phyloP scores from a whole-genome alignment of 1,140 invertebrate species.

The Drosophila orosa region DNA sequence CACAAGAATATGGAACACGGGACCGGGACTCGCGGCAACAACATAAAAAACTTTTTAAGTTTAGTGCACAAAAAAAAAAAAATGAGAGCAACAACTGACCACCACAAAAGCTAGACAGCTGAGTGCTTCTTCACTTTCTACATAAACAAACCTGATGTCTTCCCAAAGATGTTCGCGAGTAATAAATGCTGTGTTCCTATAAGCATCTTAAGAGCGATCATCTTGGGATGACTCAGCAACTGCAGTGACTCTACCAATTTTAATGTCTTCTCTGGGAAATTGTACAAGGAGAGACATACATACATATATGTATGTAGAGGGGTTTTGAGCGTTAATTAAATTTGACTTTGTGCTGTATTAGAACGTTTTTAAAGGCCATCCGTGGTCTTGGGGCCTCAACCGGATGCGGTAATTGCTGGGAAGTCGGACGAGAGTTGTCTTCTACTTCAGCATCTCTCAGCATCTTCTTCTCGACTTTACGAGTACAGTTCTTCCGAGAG shows the following conservation, averaged over 20 bases:
- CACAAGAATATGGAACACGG: conserved; percentile 46
- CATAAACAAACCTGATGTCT: not conserved
- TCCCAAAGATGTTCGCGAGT: conserved; percentile 2
- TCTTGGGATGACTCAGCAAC: conserved; percentile 6
- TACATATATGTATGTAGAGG: not conserved
- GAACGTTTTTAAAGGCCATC: conserved; percentile 26
- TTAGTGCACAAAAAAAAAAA: conserved; percentile 15
- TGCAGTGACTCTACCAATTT: conserved; percentile 17
- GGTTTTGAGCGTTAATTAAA: conserved; percentile 34
- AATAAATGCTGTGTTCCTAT: not conserved
- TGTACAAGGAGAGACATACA: not conserved
- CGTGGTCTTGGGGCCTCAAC: conserved; percentile 68
- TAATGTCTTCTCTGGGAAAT: conserved; percentile 13
- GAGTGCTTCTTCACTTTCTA: conserved; percentile 14
- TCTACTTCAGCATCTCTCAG: conserved; percentile 1
- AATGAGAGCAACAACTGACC: conserved; percentile 42
- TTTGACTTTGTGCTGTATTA: conserved; percentile 38
- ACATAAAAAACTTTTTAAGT: conserved; percentile 32
- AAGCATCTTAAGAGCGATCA: conserved; percentile 6
- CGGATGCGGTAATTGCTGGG: conserved; percentile 74
- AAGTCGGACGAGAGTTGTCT: conserved; percentile 9
- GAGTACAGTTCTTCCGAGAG: conserved; percentile 12
- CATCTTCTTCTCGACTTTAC: not conserved
- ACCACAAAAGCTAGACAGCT: conserved; percentile 6
- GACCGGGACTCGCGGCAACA: conserved; percentile 29